Percentiles rank a stretch among this genome's conserved stretches.
Conservation (phyloP, 1,140 invertebrate genomes). For the Proales similis region DNA sequence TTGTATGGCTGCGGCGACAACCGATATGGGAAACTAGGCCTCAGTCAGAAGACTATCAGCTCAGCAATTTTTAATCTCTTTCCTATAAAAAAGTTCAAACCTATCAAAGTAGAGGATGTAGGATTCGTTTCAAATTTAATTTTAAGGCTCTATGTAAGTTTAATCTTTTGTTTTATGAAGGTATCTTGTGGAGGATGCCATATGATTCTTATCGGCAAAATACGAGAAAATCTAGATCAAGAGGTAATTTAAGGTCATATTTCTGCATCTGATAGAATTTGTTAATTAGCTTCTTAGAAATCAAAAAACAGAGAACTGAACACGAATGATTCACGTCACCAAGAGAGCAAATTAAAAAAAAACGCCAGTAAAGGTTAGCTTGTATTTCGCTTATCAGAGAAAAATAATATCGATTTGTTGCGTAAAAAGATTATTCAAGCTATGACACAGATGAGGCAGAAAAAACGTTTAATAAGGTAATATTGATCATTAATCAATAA, state of each 20-base stretch:
- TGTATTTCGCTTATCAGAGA: not conserved
- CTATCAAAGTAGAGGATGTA: slow-evolving; percentile 26
- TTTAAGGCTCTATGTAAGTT: not conserved
- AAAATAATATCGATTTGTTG: too few species aligned
- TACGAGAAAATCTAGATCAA: not conserved
- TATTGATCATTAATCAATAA: not conserved
- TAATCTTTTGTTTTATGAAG: not conserved
- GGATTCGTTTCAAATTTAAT: not conserved
- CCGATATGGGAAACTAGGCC: slow-evolving; percentile 31
- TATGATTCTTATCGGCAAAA: slow-evolving; percentile 28
- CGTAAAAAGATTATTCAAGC: too few species aligned
- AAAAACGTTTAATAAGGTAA: slow-evolving; percentile 25
- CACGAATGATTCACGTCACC: slow-evolving; percentile 10
- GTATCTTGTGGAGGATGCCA: slow-evolving; percentile 32
- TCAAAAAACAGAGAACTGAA: not conserved
- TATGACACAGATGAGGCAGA: slow-evolving; percentile 19
- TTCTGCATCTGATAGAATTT: not conserved
- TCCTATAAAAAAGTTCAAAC: slow-evolving; percentile 31
- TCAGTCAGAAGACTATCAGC: slow-evolving; percentile 29
- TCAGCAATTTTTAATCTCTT: slow-evolving; percentile 23
- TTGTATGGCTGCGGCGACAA: slow-evolving; percentile 26
- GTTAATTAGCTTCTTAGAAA: not conserved
- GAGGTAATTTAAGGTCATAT: not conserved
- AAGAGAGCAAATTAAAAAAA: not conserved
- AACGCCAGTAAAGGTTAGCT: not conserved